Base-by-base conservation (phyloP, 2,888 invertebrate species). In the Coelinius sp. region DNA sequence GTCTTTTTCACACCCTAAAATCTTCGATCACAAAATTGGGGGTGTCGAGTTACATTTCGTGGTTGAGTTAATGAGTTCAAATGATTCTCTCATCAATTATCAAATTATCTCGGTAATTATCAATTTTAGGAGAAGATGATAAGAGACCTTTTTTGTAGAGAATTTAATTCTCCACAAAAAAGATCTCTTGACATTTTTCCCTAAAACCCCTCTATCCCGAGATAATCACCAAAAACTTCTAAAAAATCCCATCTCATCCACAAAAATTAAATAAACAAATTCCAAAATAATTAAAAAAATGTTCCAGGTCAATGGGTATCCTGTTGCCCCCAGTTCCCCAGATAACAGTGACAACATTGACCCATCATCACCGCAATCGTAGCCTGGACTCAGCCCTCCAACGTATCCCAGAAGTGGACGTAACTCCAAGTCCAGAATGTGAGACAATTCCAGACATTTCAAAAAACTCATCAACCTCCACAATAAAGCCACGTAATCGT, bases 341-440 rank as follows among this genome's bases (percentile, higher is more conserved):
- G 84, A 89, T 90, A 69, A 89, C 89, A 44, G 88, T 88, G 67
- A 88, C 88, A 24, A 88, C 89, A 17, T 80, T 85, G 76, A 88
- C 88, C 72, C 81, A 86, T 53, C 89, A 89, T 77, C 96, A 96
- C 89, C 92, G 96, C 82, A 96, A 96, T 90, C 92, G 96, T 78
- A 96, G 96, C 86, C 89, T 96, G 87, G 96, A 97, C 88, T 96
- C 96, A 72, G 96, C 95, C 74, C 90, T 96, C 77, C 96, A 96
- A 88, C 91, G 95, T 88, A 96, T 96, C 86, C 96, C 96, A 74
- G 96, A 96, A 90, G 95, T 94, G 84, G 93, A 94, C 89, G 90
- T 91, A 8, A 91, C 91, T 12, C 91, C 91, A n/a, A 91, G 91
- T 81, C 91, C 92, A 27, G 91, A 92, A 86, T 90, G 90, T 81